A percentile compares a stretch with the other conserved stretches of the same genome.
Conservation (phyloP, 2,888 invertebrate genomes). For the Myathropa florea region DNA sequence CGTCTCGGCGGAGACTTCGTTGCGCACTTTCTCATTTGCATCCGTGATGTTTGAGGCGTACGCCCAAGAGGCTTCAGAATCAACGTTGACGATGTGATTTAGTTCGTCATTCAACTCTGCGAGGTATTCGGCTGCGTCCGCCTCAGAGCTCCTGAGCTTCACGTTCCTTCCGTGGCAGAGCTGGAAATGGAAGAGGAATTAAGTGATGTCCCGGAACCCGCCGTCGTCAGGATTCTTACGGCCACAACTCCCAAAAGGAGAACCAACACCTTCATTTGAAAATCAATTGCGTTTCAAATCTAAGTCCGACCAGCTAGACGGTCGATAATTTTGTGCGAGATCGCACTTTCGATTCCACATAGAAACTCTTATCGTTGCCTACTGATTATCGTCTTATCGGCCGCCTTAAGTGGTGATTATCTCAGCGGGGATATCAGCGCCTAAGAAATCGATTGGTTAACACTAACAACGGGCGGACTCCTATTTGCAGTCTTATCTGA, state of each 20-base stretch:
- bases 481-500: not conserved
- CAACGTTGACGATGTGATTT: constrained; percentile 83
- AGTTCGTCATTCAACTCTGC: constrained; percentile 83
- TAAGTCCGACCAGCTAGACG: not conserved
- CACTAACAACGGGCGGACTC: not conserved
- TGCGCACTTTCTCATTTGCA: constrained; percentile 84
- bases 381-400: not conserved
- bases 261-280: not conserved
- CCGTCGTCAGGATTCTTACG: not conserved
- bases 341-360: not conserved
- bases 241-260: constrained; percentile 4
- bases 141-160: constrained; percentile 78
- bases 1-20: constrained; percentile 76
- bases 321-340: not conserved
- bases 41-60: constrained; percentile 90
- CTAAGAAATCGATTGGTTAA: not conserved
- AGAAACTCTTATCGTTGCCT: not conserved
- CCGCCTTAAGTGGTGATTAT: not conserved
- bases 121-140: constrained; percentile 84
- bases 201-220: not conserved
- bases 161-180: not conserved
- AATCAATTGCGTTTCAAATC: not conserved
- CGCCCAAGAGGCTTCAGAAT: constrained; percentile 85
- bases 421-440: not conserved
- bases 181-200: not conserved